A percentile compares a stretch with the other conserved stretches of the same genome.
Evolutionary conservation across 1,140 invertebrate species (phyloP).

Genomic region (Wiebesia pumilae): DNA sequence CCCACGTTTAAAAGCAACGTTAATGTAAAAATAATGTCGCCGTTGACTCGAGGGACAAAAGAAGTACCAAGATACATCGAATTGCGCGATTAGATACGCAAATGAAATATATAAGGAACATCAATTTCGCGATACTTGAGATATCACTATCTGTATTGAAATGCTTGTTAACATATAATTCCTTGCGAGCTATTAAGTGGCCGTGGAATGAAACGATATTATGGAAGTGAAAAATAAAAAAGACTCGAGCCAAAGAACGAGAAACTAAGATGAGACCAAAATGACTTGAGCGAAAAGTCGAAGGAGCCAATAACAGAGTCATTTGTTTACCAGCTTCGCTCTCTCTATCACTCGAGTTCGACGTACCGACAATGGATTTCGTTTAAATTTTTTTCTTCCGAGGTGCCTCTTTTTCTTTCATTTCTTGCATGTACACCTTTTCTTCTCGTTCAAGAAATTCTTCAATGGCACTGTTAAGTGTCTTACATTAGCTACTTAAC

Average conservation of each 20-base stretch:
- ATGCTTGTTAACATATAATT: conserved; percentile 37
- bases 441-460: conserved; percentile 21
- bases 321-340: conserved; percentile 51
- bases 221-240: conserved; percentile 44
- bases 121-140: conserved; percentile 45
- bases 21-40: too few species aligned
- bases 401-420: conserved; percentile 3
- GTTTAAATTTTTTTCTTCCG: conserved; percentile 18
- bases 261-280: conserved; percentile 9
- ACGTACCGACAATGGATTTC: conserved; percentile 43
- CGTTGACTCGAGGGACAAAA: too few species aligned
- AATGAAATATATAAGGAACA: background rate
- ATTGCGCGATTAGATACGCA: background rate
- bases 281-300: conserved; percentile 36
- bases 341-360: background rate
- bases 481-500: conserved; percentile 51
- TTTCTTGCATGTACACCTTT: background rate
- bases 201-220: background rate
- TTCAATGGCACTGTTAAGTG: conserved; percentile 26
- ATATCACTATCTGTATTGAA: conserved; percentile 46
- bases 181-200: conserved; percentile 20
- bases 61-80: background rate
- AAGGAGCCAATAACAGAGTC: conserved; percentile 61
- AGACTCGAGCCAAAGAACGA: conserved; percentile 44
- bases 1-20: too few species aligned